phyloP scores from a whole-genome alignment of 92 coral and sea anemone species.

The Siderastrea radians region DNA sequence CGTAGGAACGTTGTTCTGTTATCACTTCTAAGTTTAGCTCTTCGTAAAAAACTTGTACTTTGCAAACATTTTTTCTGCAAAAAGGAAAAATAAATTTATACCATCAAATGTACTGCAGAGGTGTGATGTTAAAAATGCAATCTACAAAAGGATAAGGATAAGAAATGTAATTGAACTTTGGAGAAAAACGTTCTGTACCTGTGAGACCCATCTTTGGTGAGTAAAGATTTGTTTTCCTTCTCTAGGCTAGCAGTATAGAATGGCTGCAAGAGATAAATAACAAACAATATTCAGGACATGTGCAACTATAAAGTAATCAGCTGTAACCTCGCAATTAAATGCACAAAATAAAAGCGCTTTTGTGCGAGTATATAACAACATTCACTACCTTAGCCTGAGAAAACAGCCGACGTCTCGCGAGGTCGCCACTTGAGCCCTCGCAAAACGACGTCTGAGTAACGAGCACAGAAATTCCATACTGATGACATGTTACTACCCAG shows the following conservation, averaged over 20 bases:
- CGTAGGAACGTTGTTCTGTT: slow-evolving; percentile 76
- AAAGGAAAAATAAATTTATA: background rate
- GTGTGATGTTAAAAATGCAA: too few species aligned
- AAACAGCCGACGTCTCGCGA: too few species aligned
- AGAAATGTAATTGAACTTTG: too few species aligned
- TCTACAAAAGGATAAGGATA: too few species aligned
- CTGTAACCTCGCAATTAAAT: background rate
- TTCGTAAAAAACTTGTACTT: slow-evolving; percentile 81
- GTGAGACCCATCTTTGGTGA: slow-evolving; percentile 6
- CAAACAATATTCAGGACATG: background rate
- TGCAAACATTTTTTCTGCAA: slow-evolving; percentile 50
- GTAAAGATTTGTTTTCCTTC: background rate
- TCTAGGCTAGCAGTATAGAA: background rate
- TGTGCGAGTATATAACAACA: too few species aligned
- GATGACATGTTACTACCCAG: too few species aligned
- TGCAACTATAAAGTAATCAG: background rate
- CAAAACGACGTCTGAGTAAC: too few species aligned
- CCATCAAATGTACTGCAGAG: too few species aligned
- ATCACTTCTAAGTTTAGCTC: slow-evolving; percentile 82
- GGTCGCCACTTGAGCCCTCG: too few species aligned
- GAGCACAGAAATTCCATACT: too few species aligned
- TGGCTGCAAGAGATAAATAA: background rate
- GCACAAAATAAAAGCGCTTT: too few species aligned
- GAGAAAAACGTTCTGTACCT: slow-evolving; percentile 7
- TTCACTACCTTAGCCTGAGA: too few species aligned